Evolutionary conservation across 1,140 invertebrate genomes (phyloP).

Genomic region (Drosophila watanabei): DNA sequence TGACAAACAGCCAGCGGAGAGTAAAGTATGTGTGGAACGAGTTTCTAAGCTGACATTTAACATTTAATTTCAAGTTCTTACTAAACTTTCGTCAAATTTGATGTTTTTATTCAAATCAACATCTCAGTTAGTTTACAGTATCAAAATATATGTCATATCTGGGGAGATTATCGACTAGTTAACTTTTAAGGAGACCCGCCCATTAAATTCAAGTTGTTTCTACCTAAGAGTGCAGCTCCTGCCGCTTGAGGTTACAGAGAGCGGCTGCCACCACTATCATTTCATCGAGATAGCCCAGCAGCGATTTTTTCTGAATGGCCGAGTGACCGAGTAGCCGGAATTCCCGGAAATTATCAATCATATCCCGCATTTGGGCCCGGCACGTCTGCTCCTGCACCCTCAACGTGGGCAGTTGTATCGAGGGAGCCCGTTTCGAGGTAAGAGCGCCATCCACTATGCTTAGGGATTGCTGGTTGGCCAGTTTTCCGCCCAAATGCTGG

Average conservation of each 20-base stretch:
- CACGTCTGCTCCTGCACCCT: conserved; percentile 68
- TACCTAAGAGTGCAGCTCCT: conserved; percentile 40
- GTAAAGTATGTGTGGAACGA: too few relatives aligned
- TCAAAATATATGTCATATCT: conserved; percentile 16
- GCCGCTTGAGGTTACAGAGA: conserved; percentile 75
- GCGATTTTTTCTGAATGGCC: conserved; percentile 59
- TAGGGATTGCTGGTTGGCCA: conserved; percentile 70
- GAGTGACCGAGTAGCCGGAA: conserved; percentile 73
- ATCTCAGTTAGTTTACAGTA: background rate
- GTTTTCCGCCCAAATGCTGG: conserved; percentile 58
- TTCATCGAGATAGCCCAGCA: conserved; percentile 78
- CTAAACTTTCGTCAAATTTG: background rate
- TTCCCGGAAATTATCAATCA: conserved; percentile 64
- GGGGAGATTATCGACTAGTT: background rate
- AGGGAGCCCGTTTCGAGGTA: conserved; percentile 61
- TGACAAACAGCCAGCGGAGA: conserved; percentile 26
- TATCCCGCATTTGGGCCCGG: conserved; percentile 67
- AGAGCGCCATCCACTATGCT: conserved; percentile 64
- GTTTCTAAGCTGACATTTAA: background rate
- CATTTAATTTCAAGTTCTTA: background rate
- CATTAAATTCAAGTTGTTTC: background rate
- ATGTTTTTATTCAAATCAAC: background rate
- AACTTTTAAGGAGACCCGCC: conserved; percentile 55
- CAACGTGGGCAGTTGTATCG: conserved; percentile 71
- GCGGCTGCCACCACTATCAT: conserved; percentile 72